Conservation (phyloP, 2,888 invertebrate genomes). For the Crossocerus cetratus region DNA sequence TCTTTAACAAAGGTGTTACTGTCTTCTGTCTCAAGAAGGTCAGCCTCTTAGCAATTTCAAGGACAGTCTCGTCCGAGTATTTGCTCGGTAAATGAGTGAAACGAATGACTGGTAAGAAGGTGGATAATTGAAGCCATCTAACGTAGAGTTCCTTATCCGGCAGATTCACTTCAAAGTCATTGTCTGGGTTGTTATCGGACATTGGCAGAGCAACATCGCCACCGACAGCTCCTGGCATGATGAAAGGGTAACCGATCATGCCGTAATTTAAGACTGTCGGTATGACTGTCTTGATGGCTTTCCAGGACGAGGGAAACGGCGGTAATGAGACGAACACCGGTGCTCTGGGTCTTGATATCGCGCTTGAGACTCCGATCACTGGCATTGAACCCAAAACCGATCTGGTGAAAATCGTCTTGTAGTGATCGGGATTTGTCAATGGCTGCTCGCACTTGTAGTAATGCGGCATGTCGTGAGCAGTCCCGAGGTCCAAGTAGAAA, state of each 20-base stretch:
- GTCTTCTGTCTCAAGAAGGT: constrained; percentile 86
- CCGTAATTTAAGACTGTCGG: constrained; percentile 93
- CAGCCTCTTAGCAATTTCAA: constrained; percentile 87
- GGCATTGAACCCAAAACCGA: constrained; percentile 81
- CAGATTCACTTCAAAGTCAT: constrained; percentile 85
- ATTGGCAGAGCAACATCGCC: constrained; percentile 87
- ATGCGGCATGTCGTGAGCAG: constrained; percentile 90
- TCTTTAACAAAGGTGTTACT: constrained; percentile 86
- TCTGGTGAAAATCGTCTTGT: constrained; percentile 84
- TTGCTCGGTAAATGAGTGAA: constrained; percentile 94
- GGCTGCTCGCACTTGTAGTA: constrained; percentile 88
- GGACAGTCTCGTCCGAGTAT: constrained; percentile 87
- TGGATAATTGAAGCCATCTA: constrained; percentile 91
- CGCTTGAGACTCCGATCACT: constrained; percentile 90
- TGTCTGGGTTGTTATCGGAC: constrained; percentile 82
- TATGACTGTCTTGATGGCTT: constrained; percentile 88
- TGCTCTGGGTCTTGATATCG: constrained; percentile 87
- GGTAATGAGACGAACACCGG: constrained; percentile 93
- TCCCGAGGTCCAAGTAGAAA: constrained; percentile 90
- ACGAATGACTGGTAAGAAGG: constrained; percentile 94
- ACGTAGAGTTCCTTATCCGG: constrained; percentile 91
- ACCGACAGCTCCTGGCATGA: constrained; percentile 96
- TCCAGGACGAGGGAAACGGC: constrained; percentile 93
- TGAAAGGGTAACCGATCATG: constrained; percentile 93
- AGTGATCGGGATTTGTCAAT: constrained; percentile 89